These are phyloP conservation scores for Gonioctena quinquepunctata DNA, from an alignment of 1,140 invertebrate genomes.

Conservation along the genomic window DNA sequence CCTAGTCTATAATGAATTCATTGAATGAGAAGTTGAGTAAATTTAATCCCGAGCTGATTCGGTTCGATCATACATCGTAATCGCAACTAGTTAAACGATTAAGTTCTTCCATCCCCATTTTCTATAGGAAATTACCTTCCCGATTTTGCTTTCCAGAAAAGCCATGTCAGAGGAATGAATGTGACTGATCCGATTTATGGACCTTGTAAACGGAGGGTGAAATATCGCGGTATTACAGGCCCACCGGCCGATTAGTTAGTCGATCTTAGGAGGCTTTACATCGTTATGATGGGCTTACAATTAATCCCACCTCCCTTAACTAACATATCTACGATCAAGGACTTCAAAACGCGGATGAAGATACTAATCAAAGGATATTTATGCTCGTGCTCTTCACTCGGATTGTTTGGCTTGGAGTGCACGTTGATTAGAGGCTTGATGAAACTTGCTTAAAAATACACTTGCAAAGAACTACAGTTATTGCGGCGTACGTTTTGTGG, in stretches of 20 bases:
- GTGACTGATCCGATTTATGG: neutral
- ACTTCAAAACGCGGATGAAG: neutral
- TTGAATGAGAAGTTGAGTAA: no score
- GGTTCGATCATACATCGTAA: no score
- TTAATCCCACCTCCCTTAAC: neutral
- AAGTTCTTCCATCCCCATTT: no score
- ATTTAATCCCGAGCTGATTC: no score
- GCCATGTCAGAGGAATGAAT: neutral
- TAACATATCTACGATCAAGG: neutral
- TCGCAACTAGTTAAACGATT: no score
- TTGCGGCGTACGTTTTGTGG: no score
- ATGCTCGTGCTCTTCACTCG: neutral
- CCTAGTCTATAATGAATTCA: no score
- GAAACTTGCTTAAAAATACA: no score
- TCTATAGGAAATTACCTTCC: neutral
- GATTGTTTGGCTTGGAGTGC: neutral
- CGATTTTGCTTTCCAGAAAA: neutral
- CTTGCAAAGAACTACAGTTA: no score
- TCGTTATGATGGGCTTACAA: conserved; percentile 13
- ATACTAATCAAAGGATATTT: conserved; percentile 1
- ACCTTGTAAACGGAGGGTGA: neutral
- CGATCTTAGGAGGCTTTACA: conserved; percentile 11
- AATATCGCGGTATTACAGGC: neutral
- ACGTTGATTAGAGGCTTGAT: conserved; percentile 23
- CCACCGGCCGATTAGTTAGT: conserved; percentile 12